A percentile compares a stretch with the other conserved stretches of the same genome.
phyloP scores from a whole-genome alignment of 2,113 vertebrate genomes.

The Muntiacus reevesi region DNA sequence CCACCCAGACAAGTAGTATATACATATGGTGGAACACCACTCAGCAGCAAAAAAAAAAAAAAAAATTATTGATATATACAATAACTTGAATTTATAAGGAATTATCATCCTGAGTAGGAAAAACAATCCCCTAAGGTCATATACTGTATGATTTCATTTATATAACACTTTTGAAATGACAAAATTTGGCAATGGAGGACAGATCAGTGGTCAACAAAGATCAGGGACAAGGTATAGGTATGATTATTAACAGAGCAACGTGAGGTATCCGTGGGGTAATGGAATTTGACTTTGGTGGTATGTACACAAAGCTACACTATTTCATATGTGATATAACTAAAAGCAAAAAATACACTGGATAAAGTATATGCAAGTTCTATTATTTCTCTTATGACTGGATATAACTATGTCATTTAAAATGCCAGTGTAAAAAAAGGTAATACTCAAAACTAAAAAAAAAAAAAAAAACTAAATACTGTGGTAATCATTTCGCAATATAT shows the following conservation, averaged over 20 bases:
- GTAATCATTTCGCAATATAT: background rate
- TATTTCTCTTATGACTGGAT: background rate
- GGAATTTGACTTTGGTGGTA: background rate
- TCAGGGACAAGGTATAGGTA: background rate
- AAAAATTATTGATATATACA: background rate
- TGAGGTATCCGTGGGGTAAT: background rate
- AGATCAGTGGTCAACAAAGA: background rate
- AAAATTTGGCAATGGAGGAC: background rate
- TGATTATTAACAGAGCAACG: background rate
- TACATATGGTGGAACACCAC: background rate
- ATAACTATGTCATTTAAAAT: background rate
- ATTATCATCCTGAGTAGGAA: background rate
- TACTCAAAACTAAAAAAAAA: background rate
- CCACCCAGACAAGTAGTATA: background rate
- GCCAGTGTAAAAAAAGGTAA: background rate
- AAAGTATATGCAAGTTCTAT: background rate
- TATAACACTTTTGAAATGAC: background rate
- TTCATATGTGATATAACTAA: background rate
- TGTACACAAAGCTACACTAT: background rate
- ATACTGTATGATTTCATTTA: background rate
- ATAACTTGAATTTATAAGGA: background rate
- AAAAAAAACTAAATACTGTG: background rate
- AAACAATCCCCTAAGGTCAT: background rate
- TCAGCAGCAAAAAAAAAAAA: background rate
- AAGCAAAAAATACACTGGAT: background rate